Evolutionary conservation across 2,888 invertebrate genomes (phyloP).

Genomic region (Pterobdella sp.): DNA sequence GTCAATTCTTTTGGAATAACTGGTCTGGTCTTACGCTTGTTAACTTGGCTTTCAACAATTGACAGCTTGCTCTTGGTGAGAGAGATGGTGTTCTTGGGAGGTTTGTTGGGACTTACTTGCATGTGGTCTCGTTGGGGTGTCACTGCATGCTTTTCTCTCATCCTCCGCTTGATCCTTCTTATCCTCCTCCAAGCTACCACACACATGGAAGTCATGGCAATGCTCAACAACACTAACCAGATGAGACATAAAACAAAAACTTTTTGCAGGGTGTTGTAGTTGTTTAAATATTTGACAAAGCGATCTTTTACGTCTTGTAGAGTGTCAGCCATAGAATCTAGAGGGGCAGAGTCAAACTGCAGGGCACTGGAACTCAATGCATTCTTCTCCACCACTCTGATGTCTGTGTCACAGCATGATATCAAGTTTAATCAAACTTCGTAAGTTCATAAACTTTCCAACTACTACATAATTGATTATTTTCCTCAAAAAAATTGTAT

Average conservation of each 20-base stretch:
- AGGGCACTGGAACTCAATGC: not conserved
- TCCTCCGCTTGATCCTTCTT: not conserved
- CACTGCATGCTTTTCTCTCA: not conserved
- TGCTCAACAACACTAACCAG: constrained; percentile 15
- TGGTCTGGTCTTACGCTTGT: not conserved
- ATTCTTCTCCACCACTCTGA: constrained; percentile 7
- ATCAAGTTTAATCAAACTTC: not conserved
- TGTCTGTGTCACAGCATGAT: not conserved
- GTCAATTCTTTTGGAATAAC: not conserved
- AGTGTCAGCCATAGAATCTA: not conserved
- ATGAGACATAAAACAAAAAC: constrained; percentile 13
- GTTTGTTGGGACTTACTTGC: not conserved
- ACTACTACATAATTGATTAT: not conserved
- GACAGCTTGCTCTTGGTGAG: not conserved
- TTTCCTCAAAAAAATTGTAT: too few relatives aligned
- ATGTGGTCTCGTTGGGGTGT: not conserved
- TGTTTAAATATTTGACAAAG: not conserved
- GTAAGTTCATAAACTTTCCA: not conserved
- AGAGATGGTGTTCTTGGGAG: not conserved
- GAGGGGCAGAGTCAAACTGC: not conserved
- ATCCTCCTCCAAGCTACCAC: constrained; percentile 16
- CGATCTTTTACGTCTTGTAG: not conserved
- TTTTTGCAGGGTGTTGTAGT: constrained; percentile 6
- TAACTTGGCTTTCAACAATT: not conserved
- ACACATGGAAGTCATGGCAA: not conserved